These are phyloP conservation scores for Tachyglossus aculeatus DNA, from an alignment of 2,797 vertebrate species.

Conservation along the genomic window DNA sequence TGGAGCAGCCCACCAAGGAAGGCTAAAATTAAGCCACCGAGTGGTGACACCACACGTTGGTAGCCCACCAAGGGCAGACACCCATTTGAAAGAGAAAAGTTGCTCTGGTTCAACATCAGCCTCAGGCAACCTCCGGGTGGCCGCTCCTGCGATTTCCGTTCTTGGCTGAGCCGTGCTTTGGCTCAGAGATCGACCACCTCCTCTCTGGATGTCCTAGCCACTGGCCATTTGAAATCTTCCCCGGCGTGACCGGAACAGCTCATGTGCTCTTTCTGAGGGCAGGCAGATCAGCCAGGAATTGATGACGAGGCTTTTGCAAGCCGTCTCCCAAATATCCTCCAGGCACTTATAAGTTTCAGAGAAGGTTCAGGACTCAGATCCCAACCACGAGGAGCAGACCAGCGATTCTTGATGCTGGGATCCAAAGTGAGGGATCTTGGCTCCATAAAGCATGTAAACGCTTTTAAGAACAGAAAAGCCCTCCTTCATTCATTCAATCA, in stretches of 20 bases:
- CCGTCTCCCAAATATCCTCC: too few relatives aligned
- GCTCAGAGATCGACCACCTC: conserved; percentile 36
- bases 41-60: conserved; percentile 76
- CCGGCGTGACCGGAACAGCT: neutral
- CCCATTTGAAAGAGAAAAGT: conserved; percentile 65
- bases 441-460: too few relatives aligned
- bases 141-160: conserved; percentile 45
- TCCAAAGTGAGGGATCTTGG: too few relatives aligned
- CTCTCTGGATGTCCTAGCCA: conserved; percentile 38
- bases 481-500: too few relatives aligned
- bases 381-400: too few relatives aligned
- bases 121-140: conserved; percentile 62
- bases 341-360: too few relatives aligned
- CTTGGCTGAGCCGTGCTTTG: conserved; percentile 47
- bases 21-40: conserved; percentile 82
- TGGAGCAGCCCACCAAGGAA: conserved; percentile 71
- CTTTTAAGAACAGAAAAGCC: too few relatives aligned
- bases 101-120: conserved; percentile 59
- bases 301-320: too few relatives aligned
- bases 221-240: conserved; percentile 2
- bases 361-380: too few relatives aligned
- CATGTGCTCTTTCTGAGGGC: neutral
- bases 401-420: too few relatives aligned
- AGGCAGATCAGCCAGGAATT: too few relatives aligned
- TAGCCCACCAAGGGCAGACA: conserved; percentile 74